Base-by-base conservation (phyloP, 1,140 invertebrate species). In the Rhagoletis pomonella region DNA sequence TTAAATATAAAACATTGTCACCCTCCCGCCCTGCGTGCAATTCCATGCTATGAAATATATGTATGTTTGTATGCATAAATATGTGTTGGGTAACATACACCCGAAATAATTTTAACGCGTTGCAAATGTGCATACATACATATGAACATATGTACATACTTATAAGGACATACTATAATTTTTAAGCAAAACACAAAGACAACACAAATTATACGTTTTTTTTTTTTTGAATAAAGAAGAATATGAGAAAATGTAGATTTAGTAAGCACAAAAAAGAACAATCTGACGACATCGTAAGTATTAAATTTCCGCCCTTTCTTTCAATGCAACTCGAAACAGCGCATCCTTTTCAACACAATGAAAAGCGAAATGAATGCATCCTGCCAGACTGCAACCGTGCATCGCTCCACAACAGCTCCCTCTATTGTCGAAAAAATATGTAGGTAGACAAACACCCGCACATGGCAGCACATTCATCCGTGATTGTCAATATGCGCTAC, bases 21-120 rank as follows among this genome's bases (percentile, higher is more conserved):
- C 91, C 90, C 89, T 91, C 92, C 92, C 92, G 90, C 90, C 92
- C 92, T 93, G 87, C 87, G 89, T 90, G 91, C 89, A 92, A 91
- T 91, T 90, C 84, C 59, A 42, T 60, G 55, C 6, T 85, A 42
- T 2, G 4, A 67, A 7, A n/a, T 0, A 67, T 39, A 67, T 67
- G 10, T 67, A 55, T 42, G 29, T 29, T 7, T 67, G 19, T 2
- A 3, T 42, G 29, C 64, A 67, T 7, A 19, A 67, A 12, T 67
- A 39, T 10, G 64, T 39, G n/a, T 64, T 19, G 4, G 6, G 17
- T 64, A 64, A 29, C 29, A 29, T 29, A 29, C 29, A 29, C 29
- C 29, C 29, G 29, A 29, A 29, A 29, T 29, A 29, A 29, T 29
- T 29, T 29, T 29, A 29, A 29, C 29, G 29, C 29, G 29, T 29